These are phyloP conservation scores for Semnornis frantzii DNA, from an alignment of 2,113 vertebrate genomes.

Conservation along the genomic window DNA sequence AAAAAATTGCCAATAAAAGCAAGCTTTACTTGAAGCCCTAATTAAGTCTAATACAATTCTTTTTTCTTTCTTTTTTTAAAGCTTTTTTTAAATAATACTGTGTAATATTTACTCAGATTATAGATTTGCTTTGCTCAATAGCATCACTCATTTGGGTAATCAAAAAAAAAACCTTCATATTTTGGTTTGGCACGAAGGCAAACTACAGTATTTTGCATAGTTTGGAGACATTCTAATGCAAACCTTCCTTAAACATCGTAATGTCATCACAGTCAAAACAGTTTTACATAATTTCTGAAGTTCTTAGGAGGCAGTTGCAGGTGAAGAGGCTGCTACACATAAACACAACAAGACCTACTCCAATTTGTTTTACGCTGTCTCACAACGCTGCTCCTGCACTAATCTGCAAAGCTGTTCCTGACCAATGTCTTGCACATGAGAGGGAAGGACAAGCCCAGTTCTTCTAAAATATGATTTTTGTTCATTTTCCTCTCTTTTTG, in stretches of 20 bases:
- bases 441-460: background rate
- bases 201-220: background rate
- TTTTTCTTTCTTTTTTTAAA: conserved; percentile 62
- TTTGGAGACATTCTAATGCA: conserved; percentile 26
- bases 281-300: background rate
- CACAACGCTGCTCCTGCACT: background rate
- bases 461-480: background rate
- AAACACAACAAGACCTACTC: background rate
- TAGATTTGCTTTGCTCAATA: conserved; percentile 77
- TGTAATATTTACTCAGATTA: conserved; percentile 81
- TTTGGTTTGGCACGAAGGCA: conserved; percentile 45
- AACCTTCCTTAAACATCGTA: conserved; percentile 7
- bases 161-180: conserved; percentile 52
- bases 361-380: background rate
- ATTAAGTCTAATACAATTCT: conserved; percentile 81
- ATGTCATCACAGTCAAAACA: background rate
- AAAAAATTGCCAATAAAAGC: conserved; percentile 84
- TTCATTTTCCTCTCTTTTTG: background rate
- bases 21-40: conserved; percentile 83
- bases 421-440: background rate
- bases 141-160: conserved; percentile 67
- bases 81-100: conserved; percentile 74
- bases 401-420: background rate
- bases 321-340: background rate
- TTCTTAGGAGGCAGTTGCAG: background rate